Conservation (phyloP, 2,888 invertebrate genomes). For the Allophyes oxyacanthae region DNA sequence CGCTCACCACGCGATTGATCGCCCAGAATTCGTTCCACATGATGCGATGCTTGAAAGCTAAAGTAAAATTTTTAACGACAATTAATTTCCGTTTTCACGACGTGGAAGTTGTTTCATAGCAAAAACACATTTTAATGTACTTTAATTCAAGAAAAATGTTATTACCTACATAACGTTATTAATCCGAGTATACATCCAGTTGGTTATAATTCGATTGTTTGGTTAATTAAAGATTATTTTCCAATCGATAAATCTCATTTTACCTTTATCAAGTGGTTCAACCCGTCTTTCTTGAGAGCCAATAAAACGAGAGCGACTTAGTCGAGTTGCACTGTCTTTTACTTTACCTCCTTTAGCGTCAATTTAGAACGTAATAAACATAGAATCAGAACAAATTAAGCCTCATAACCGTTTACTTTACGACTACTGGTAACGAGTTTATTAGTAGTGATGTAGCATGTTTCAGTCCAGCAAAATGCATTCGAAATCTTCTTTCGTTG, state of each 20-base stretch:
- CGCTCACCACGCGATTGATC: constrained; percentile 29
- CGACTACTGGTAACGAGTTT: constrained; percentile 31
- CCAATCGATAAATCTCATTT: no score
- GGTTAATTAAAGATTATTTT: constrained; percentile 17
- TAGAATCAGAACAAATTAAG: constrained; percentile 18
- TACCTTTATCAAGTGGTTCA: no score
- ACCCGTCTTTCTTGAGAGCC: neutral
- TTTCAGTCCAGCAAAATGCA: constrained; percentile 17
- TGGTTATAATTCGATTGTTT: constrained; percentile 4
- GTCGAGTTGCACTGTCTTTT: constrained; percentile 3
- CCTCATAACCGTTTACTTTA: constrained; percentile 39
- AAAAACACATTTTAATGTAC: constrained; percentile 14
- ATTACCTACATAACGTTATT: no score
- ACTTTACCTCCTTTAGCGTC: constrained; percentile 15
- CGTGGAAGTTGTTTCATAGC: constrained; percentile 27
- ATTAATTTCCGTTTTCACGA: constrained; percentile 47
- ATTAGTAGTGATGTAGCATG: constrained; percentile 28
- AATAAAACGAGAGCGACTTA: neutral
- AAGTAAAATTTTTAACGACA: constrained; percentile 50
- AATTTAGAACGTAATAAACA: constrained; percentile 35
- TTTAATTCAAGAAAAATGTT: constrained; percentile 18
- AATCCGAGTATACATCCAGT: no score
- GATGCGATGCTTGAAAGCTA: constrained; percentile 47
- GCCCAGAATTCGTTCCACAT: constrained; percentile 48
- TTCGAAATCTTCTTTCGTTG: neutral